phyloP scores from a whole-genome alignment of 2,888 invertebrate genomes.

The Drosophila anomelani region DNA sequence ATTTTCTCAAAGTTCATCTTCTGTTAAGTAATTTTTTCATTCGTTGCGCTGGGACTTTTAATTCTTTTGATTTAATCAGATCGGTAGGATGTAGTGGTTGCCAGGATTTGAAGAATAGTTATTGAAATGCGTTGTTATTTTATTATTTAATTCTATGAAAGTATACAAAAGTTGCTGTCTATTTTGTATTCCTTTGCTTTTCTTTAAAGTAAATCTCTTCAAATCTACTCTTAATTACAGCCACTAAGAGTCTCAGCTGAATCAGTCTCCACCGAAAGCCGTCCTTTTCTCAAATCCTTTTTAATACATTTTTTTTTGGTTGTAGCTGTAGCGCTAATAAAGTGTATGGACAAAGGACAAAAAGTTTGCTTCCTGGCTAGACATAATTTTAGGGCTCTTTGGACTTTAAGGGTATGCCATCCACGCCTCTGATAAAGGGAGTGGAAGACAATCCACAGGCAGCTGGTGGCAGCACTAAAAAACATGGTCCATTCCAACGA shows the following conservation, averaged over 20 bases:
- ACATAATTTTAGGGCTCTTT: slow-evolving; percentile 71
- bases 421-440: slow-evolving; percentile 27
- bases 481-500: slow-evolving; percentile 38
- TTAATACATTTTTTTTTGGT: slow-evolving; percentile 4
- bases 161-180: neutral
- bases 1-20: no score
- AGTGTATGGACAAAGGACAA: slow-evolving; percentile 67
- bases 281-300: slow-evolving; percentile 17
- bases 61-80: no score
- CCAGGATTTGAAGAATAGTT: neutral
- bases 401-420: slow-evolving; percentile 51
- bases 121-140: neutral
- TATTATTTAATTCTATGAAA: neutral
- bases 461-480: slow-evolving; percentile 60
- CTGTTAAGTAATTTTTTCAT: no score
- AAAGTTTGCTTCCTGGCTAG: slow-evolving; percentile 78
- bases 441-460: slow-evolving; percentile 46
- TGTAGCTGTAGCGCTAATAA: slow-evolving; percentile 28
- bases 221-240: slow-evolving; percentile 15
- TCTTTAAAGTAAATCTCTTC: neutral
- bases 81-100: no score
- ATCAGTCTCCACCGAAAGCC: neutral
- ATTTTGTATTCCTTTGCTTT: no score
- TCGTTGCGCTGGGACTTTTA: no score
- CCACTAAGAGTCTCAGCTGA: slow-evolving; percentile 12